These are phyloP conservation scores for Nerophis ophidion DNA, from an alignment of 2,113 vertebrate species.

Conservation along the genomic window DNA sequence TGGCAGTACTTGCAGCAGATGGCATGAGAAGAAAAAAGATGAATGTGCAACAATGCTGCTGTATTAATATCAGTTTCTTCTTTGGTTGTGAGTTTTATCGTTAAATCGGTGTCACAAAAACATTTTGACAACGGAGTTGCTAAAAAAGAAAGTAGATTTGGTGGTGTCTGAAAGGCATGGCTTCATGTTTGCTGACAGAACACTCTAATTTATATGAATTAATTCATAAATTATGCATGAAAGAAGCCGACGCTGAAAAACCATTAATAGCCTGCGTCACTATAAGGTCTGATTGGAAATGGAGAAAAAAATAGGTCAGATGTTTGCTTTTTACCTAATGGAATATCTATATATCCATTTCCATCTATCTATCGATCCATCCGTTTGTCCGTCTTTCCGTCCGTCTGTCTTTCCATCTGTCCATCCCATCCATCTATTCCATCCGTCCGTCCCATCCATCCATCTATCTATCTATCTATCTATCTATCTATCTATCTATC, in stretches of 20 bases:
- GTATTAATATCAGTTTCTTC: background rate
- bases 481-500: background rate
- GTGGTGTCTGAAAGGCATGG: background rate
- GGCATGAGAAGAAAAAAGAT: constrained; percentile 5
- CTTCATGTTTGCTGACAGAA: constrained; percentile 33
- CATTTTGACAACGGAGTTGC: constrained; percentile 1
- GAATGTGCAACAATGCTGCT: constrained; percentile 6
- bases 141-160: background rate
- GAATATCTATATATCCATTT: constrained; percentile 1
- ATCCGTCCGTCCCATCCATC: too few relatives aligned
- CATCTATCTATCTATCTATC: background rate
- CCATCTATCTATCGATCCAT: background rate
- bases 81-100: background rate
- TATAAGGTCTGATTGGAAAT: constrained; percentile 17
- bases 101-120: constrained; percentile 5
- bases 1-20: constrained; percentile 1
- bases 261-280: constrained; percentile 1
- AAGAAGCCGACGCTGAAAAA: constrained; percentile 17
- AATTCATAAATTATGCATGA: constrained; percentile 43
- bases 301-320: constrained; percentile 1
- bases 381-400: background rate
- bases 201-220: constrained; percentile 42
- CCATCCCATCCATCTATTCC: too few relatives aligned
- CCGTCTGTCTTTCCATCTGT: background rate
- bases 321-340: constrained; percentile 15